Evolutionary conservation across 2,797 vertebrate genomes (phyloP).

Genomic region (Cheirogaleus major): DNA sequence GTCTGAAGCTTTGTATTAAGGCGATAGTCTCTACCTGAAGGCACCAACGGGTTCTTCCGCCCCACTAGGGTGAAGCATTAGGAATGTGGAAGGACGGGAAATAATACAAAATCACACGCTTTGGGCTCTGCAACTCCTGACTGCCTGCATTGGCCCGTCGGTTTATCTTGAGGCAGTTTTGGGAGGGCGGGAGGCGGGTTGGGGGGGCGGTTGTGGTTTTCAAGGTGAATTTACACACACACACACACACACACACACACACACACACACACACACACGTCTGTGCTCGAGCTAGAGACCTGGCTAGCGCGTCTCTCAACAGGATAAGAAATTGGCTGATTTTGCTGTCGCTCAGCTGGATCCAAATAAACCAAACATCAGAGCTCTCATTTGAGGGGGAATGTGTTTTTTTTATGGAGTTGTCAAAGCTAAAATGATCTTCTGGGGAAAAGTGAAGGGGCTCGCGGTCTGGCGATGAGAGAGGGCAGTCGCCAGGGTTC

Average conservation of each 20-base stretch:
- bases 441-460: constrained; percentile 15
- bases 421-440: constrained; percentile 66
- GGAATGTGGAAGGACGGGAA: constrained; percentile 70
- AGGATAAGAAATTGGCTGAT: constrained; percentile 55
- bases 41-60: constrained; percentile 4
- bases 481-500: background rate
- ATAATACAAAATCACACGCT: constrained; percentile 52
- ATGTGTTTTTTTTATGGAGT: constrained; percentile 30
- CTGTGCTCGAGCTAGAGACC: background rate
- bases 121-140: background rate
- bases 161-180: constrained; percentile 36
- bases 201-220: background rate
- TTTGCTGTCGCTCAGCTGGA: constrained; percentile 54
- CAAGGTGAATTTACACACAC: background rate
- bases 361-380: constrained; percentile 60
- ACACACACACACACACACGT: background rate
- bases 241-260: background rate
- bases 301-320: background rate
- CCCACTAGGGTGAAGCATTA: constrained; percentile 42
- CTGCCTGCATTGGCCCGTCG: background rate
- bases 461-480: background rate
- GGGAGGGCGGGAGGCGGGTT: background rate
- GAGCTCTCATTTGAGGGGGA: constrained; percentile 31
- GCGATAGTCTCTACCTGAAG: constrained; percentile 39
- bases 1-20: background rate